Conservation (phyloP, 2,888 invertebrate species). For the Nycteola revayana region DNA sequence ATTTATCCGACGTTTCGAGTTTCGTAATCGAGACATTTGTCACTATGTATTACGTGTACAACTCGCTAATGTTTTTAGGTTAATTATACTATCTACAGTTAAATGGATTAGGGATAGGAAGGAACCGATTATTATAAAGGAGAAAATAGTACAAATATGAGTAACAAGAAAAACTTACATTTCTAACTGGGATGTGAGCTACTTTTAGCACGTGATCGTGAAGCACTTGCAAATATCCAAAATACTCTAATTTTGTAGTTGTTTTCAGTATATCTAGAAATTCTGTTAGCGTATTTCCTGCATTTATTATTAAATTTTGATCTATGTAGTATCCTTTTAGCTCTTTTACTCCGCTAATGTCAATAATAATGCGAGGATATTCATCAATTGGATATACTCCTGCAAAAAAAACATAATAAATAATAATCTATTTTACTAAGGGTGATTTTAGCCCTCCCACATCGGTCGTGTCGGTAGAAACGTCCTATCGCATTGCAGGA, state of each 20-base stretch:
- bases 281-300: slow-evolving; percentile 76
- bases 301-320: slow-evolving; percentile 75
- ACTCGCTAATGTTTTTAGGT: too few species aligned
- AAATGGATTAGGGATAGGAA: too few species aligned
- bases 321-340: slow-evolving; percentile 64
- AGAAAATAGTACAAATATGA: too few species aligned
- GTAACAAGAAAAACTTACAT: slow-evolving; percentile 69
- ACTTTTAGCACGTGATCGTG: slow-evolving; percentile 84
- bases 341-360: slow-evolving; percentile 81
- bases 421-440: not conserved
- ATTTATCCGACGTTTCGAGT: too few species aligned
- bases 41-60: too few species aligned
- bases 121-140: too few species aligned
- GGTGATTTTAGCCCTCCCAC: not conserved
- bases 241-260: slow-evolving; percentile 51
- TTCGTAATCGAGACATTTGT: too few species aligned
- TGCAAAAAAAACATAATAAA: slow-evolving; percentile 31
- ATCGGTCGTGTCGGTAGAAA: not conserved
- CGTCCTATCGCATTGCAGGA: too few species aligned
- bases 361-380: slow-evolving; percentile 78
- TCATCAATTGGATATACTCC: slow-evolving; percentile 59
- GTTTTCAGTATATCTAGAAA: slow-evolving; percentile 67
- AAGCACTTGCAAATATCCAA: slow-evolving; percentile 80
- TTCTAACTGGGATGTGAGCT: slow-evolving; percentile 87
- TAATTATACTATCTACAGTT: too few species aligned